These are phyloP conservation scores for Suricata suricatta DNA, from an alignment of 2,113 vertebrate genomes.

Conservation along the genomic window DNA sequence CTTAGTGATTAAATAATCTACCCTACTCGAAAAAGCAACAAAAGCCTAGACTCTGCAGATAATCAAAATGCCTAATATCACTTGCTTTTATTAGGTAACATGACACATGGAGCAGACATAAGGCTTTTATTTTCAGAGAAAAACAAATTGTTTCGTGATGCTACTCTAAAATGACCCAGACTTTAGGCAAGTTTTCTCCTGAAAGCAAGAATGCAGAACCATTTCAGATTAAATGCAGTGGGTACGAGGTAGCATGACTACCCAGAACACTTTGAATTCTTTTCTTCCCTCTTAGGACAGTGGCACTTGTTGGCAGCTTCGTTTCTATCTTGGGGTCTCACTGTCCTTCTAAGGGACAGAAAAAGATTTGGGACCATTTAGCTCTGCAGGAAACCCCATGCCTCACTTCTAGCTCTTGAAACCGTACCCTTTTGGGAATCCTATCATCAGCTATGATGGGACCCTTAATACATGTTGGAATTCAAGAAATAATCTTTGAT, in stretches of 20 bases:
- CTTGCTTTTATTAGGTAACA: background rate
- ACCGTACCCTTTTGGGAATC: background rate
- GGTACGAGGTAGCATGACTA: background rate
- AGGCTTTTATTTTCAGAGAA: background rate
- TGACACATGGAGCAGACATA: background rate
- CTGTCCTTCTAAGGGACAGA: constrained; percentile 30
- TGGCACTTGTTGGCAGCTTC: constrained; percentile 20
- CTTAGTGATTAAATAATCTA: constrained; percentile 45
- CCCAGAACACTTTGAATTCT: background rate
- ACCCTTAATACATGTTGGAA: background rate
- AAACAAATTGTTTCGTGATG: constrained; percentile 5
- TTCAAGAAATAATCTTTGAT: background rate
- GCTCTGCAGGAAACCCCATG: constrained; percentile 48
- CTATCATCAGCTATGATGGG: background rate
- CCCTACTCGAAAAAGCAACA: background rate
- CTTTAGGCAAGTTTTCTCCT: background rate
- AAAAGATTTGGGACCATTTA: constrained; percentile 43
- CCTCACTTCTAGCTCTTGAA: constrained; percentile 28
- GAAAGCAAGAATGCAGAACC: constrained; percentile 35
- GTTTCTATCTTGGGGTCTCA: constrained; percentile 66
- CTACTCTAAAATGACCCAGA: background rate
- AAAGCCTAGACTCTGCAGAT: background rate
- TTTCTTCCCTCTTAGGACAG: background rate
- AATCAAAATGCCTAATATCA: background rate
- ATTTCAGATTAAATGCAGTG: background rate